These are phyloP conservation scores for Butorides virescens DNA, from an alignment of 2,113 vertebrate species.

Conservation along the genomic window DNA sequence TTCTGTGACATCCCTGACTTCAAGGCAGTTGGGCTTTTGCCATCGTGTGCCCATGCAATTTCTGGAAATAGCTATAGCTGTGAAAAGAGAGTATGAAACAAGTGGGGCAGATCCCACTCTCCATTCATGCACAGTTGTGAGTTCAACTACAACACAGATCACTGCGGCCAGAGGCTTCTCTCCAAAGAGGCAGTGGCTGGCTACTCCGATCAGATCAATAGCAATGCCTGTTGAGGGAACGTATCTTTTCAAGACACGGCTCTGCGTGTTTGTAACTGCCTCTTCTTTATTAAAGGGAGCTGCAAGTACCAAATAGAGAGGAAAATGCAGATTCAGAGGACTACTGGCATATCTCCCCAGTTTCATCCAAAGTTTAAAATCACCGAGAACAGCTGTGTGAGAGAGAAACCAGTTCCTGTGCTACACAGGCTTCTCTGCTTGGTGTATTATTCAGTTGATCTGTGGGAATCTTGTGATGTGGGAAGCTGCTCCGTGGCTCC, in stretches of 20 bases:
- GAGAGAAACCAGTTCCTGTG: neutral
- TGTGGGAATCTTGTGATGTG: neutral
- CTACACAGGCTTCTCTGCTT: neutral
- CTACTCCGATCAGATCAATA: neutral
- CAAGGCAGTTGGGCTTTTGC: neutral
- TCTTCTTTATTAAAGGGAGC: neutral
- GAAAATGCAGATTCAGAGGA: neutral
- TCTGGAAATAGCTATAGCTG: neutral
- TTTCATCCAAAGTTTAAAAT: neutral
- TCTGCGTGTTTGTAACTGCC: neutral
- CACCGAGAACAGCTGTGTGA: neutral
- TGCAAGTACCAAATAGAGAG: neutral
- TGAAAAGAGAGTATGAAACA: neutral
- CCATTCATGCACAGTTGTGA: neutral
- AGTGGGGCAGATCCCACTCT: neutral
- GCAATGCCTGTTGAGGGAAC: neutral
- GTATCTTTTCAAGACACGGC: neutral
- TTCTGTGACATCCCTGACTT: neutral
- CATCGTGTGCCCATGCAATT: neutral
- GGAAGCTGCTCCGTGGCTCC: neutral
- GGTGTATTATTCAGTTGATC: neutral
- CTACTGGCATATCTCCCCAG: neutral
- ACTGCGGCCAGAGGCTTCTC: neutral
- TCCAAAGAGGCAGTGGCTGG: neutral
- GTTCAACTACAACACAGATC: neutral